Percentiles rank a stretch among this genome's conserved stretches.
Conservation (phyloP, 2,888 invertebrate species). For the Andricus curvator region DNA sequence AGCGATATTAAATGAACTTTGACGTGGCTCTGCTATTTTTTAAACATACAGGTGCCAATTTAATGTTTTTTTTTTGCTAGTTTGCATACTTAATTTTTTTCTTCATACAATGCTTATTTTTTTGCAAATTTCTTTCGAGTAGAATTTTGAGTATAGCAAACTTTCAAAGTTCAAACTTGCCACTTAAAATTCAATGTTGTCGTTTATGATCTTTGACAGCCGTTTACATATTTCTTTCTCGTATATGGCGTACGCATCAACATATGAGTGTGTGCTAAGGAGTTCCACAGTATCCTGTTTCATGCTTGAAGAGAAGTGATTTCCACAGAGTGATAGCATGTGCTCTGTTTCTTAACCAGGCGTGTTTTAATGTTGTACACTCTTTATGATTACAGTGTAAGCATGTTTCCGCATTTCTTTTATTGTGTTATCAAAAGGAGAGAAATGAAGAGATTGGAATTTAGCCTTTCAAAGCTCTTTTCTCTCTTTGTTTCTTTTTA, state of each 20-base stretch:
- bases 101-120: not conserved
- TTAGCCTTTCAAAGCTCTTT: slow-evolving; percentile 2
- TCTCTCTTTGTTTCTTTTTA: not conserved
- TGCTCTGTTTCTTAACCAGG: slow-evolving; percentile 22
- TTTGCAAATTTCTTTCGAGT: not conserved
- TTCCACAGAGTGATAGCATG: slow-evolving; percentile 3
- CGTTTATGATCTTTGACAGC: slow-evolving; percentile 26
- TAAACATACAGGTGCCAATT: not conserved
- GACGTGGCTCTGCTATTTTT: not conserved
- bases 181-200: slow-evolving; percentile 20
- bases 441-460: slow-evolving; percentile 5
- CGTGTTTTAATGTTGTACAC: slow-evolving; percentile 35
- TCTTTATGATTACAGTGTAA: slow-evolving; percentile 35
- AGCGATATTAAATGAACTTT: not conserved
- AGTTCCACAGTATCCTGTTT: slow-evolving; percentile 34
- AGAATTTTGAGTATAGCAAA: not conserved
- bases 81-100: not conserved
- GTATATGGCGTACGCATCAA: not conserved
- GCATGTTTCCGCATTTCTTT: slow-evolving; percentile 27
- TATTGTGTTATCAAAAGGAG: slow-evolving; percentile 29
- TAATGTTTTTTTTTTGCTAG: not conserved
- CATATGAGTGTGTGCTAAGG: not conserved
- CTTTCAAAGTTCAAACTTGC: not conserved
- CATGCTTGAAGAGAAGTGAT: slow-evolving; percentile 16
- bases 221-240: slow-evolving; percentile 32